These are phyloP conservation scores for Chiloscyllium plagiosum DNA, from an alignment of 2,113 vertebrate species.

Conservation along the genomic window DNA sequence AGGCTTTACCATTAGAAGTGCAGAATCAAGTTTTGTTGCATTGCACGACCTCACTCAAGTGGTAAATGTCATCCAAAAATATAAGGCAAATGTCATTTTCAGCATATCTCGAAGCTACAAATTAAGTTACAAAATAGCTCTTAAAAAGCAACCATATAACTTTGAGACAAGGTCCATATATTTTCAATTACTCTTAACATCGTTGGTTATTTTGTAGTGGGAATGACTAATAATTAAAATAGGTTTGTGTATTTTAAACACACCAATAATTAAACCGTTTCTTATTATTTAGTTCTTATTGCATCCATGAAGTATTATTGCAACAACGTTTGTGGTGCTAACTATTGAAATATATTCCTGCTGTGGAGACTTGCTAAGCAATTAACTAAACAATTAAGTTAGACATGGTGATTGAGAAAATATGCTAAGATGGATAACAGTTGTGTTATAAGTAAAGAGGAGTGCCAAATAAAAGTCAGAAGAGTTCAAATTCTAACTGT, in stretches of 20 bases:
- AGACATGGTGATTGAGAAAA: neutral
- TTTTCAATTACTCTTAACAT: neutral
- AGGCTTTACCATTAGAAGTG: neutral
- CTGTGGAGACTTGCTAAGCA: neutral
- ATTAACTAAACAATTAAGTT: neutral
- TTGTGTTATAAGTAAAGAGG: neutral
- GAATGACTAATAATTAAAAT: neutral
- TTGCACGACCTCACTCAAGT: neutral
- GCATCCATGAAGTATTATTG: neutral
- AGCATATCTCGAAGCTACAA: neutral
- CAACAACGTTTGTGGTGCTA: neutral
- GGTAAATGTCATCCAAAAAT: neutral
- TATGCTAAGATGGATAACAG: neutral
- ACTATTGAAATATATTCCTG: neutral
- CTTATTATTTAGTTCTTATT: neutral
- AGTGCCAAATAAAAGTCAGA: neutral
- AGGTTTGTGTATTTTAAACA: neutral
- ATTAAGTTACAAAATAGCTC: slow-evolving; percentile 5
- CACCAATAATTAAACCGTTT: neutral
- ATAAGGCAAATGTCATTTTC: neutral
- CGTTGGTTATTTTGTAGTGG: neutral
- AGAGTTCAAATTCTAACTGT: too few species aligned
- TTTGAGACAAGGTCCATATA: neutral
- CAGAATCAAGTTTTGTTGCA: neutral
- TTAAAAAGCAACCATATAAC: neutral